These are phyloP conservation scores for Nasonia giraulti DNA, from an alignment of 1,140 invertebrate species.

Conservation along the genomic window DNA sequence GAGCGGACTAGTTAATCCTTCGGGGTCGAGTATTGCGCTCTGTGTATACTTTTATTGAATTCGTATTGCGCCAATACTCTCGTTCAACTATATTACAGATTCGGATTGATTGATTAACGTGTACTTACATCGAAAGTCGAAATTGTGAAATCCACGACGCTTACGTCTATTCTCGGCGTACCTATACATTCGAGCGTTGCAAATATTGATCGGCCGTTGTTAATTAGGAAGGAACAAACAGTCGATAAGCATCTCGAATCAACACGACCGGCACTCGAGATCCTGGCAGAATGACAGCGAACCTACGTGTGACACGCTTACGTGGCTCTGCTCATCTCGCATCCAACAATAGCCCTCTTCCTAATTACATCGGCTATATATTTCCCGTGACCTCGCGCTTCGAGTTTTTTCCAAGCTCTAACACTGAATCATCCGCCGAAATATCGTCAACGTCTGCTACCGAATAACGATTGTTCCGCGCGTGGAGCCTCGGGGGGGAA, in stretches of 20 bases:
- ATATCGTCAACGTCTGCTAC: conserved; percentile 35
- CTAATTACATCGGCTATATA: neutral
- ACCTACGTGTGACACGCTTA: neutral
- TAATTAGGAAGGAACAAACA: neutral
- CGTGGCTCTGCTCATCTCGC: neutral
- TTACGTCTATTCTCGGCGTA: neutral
- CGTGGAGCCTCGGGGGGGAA: neutral
- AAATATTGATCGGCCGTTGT: neutral
- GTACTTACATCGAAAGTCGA: no score
- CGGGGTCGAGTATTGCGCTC: no score
- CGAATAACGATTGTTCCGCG: conserved; percentile 47
- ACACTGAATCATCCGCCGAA: neutral
- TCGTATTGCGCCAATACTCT: no score
- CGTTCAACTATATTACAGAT: no score
- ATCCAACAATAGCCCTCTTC: neutral
- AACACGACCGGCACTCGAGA: conserved; percentile 20
- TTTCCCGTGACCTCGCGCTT: no score
- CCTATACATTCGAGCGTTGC: neutral
- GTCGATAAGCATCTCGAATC: neutral
- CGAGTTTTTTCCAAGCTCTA: neutral
- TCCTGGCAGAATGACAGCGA: conserved; percentile 19
- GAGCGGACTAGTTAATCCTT: no score
- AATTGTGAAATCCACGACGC: no score
- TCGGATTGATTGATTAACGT: no score
- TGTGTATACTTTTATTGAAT: no score